Percentiles rank a stretch among this genome's conserved stretches.
phyloP scores from a whole-genome alignment of 1,140 invertebrate species.

The Drosophila watanabei region DNA sequence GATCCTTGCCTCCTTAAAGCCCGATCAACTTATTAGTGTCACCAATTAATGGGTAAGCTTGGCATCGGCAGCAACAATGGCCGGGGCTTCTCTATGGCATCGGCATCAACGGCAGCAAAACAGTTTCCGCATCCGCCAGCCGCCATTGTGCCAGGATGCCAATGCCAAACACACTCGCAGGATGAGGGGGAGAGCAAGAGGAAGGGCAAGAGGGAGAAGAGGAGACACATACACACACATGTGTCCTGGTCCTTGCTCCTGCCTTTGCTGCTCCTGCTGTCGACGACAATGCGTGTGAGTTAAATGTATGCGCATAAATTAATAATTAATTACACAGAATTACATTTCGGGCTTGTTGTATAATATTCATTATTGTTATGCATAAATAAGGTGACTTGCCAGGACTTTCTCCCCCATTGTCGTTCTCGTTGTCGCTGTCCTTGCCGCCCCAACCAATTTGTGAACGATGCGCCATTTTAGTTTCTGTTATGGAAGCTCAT shows the following conservation, averaged over 20 bases:
- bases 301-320: constrained; percentile 86
- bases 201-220: neutral
- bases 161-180: constrained; percentile 66
- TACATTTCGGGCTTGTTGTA: constrained; percentile 85
- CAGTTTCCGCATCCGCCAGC: constrained; percentile 81
- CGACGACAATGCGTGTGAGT: constrained; percentile 84
- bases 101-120: constrained; percentile 81
- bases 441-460: constrained; percentile 55
- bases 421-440: neutral
- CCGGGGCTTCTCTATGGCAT: constrained; percentile 58
- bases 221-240: constrained; percentile 14
- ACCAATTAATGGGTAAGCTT: constrained; percentile 34
- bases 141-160: constrained; percentile 81
- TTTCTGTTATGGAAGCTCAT: constrained; percentile 70
- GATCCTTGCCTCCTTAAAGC: neutral
- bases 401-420: constrained; percentile 19
- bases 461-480: constrained; percentile 70
- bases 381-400: constrained; percentile 83
- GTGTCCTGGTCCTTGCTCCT: constrained; percentile 34
- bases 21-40: constrained; percentile 28
- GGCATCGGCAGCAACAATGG: constrained; percentile 62
- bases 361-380: constrained; percentile 86
- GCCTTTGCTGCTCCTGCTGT: constrained; percentile 40
- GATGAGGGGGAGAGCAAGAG: neutral
- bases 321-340: constrained; percentile 86